These are phyloP conservation scores for Athripsodes cinereus DNA, from an alignment of 2,888 invertebrate species.

Conservation along the genomic window DNA sequence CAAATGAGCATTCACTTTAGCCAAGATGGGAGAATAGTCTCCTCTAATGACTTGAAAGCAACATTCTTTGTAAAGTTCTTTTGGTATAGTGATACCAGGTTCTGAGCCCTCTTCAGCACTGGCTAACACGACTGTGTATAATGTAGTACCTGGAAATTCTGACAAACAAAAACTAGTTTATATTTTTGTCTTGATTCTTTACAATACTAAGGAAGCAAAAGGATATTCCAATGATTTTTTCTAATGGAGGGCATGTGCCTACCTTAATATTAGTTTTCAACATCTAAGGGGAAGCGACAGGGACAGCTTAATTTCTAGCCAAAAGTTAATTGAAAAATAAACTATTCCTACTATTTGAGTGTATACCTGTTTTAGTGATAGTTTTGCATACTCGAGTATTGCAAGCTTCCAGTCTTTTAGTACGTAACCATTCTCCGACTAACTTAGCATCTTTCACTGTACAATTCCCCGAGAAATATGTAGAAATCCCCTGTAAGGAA, in stretches of 20 bases:
- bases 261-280: too few species aligned
- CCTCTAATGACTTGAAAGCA: constrained; percentile 71
- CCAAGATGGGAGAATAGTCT: constrained; percentile 72
- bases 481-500: constrained; percentile 72
- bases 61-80: constrained; percentile 59
- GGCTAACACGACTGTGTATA: constrained; percentile 69
- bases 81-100: constrained; percentile 53
- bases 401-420: constrained; percentile 75
- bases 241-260: too few species aligned
- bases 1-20: constrained; percentile 63
- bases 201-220: too few species aligned
- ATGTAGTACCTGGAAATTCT: constrained; percentile 35
- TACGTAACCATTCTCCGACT: constrained; percentile 72
- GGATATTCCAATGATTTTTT: too few species aligned
- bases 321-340: too few species aligned
- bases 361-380: constrained; percentile 44
- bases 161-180: background rate
- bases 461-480: constrained; percentile 89
- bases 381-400: constrained; percentile 87
- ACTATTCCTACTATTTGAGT: too few species aligned
- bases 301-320: too few species aligned
- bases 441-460: constrained; percentile 70
- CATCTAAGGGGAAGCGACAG: too few species aligned
- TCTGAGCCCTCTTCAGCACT: constrained; percentile 56
- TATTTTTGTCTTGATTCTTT: too few species aligned